Base-by-base conservation (phyloP, 2,113 vertebrate genomes). In the rat (Rattus norvegicus) region DNA sequence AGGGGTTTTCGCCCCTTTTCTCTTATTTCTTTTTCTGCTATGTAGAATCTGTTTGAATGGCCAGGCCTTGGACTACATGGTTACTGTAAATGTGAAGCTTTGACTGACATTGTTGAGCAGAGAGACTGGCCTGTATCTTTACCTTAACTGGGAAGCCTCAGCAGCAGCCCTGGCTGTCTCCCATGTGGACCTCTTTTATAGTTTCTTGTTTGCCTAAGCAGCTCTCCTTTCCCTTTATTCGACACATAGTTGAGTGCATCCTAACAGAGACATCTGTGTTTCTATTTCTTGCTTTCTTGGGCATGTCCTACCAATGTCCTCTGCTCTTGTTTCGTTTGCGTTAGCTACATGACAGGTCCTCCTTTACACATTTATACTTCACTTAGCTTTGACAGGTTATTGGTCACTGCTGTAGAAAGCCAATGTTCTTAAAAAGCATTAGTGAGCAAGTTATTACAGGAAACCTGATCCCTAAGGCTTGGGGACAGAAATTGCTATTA, bases 271-370 rank as follows among this genome's bases (percentile, higher is more conserved):
- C 61, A 63, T 28, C n/a, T 16, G n/a, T 63, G 81, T 36, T 84
- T 85, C 59, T 30, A 28, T 63, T 85, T 63, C 33, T 43, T 43
- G n/a, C 24, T 9, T 6, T 84, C 13, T 84, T 63, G 12, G 39
- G 9, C 5, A 7, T 59, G 20, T 83, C 22, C 20, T 11, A 39
- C 13, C 24, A 43, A 5, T 30, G 59, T 22, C 77, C 59, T 39
- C 61, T 95, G 91, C 33, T 96, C 93, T 90, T 79, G 65, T 89
- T 90, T 79, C 54, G 56, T 49, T 87, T 84, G 39, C 65, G 92
- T 88, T 90, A 69, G 6, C 24, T 67, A 13, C 49, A 14, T 86
- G 69, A 39, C 70, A 47, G 63, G 88, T 84, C 13, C 17, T 75
- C 22, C 39, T 77, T 90, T 86, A 73, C 92, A 90, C 49, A 84